Evolutionary conservation across 2,113 vertebrate genomes (phyloP).

Genomic region (Sprattus sprattus): DNA sequence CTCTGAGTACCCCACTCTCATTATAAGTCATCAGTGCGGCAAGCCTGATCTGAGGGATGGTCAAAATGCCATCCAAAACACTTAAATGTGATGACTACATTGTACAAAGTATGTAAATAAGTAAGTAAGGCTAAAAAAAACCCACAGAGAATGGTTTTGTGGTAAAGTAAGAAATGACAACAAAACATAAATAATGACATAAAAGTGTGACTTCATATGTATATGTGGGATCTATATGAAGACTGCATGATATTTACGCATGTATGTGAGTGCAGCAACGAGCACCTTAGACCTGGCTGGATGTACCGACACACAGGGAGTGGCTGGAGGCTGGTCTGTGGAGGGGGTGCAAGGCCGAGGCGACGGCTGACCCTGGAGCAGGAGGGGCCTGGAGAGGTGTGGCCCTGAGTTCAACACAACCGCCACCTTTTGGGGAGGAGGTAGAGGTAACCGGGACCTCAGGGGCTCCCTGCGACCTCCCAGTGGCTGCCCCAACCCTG

Average conservation of each 20-base stretch:
- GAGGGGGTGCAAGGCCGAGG: neutral
- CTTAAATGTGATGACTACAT: neutral
- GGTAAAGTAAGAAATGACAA: neutral
- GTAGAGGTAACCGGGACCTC: conserved; percentile 21
- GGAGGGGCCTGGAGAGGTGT: neutral
- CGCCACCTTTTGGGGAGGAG: neutral
- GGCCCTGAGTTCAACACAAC: neutral
- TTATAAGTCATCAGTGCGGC: neutral
- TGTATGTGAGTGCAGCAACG: neutral
- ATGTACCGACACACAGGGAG: neutral
- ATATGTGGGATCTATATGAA: neutral
- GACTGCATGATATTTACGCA: neutral
- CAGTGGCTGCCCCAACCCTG: neutral
- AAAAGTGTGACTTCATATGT: neutral
- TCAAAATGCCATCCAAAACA: neutral
- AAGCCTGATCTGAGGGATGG: neutral
- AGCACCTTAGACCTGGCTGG: neutral
- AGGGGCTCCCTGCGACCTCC: conserved; percentile 16
- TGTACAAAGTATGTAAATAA: neutral
- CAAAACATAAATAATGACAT: neutral
- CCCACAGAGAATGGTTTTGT: neutral
- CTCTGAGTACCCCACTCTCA: conserved; percentile 31
- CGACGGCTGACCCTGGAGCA: neutral
- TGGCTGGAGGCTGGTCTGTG: neutral
- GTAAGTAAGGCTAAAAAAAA: neutral